phyloP scores from a whole-genome alignment of 2,888 invertebrate species.

The Leptopilina myrica region DNA sequence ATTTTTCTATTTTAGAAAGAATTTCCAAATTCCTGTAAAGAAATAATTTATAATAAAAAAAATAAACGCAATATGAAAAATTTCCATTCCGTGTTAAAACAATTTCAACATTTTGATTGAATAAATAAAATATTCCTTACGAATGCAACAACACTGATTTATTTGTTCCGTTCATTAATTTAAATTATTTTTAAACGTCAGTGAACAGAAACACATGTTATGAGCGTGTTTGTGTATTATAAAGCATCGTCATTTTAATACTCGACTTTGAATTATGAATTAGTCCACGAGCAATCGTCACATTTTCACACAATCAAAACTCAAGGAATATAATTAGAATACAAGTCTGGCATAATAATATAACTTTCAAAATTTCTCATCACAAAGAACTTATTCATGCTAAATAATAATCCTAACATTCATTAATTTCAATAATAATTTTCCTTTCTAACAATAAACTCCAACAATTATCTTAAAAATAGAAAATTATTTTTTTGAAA shows the following conservation, averaged over 20 bases:
- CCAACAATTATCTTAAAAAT: no score
- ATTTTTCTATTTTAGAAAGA: no score
- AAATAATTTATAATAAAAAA: no score
- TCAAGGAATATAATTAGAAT: slow-evolving; percentile 35
- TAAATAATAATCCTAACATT: neutral
- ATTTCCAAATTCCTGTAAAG: no score
- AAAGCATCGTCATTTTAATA: slow-evolving; percentile 24
- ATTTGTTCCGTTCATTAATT: neutral
- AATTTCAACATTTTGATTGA: neutral
- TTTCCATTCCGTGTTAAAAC: no score
- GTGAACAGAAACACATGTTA: neutral
- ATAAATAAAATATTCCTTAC: neutral
- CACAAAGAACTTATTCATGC: slow-evolving; percentile 29
- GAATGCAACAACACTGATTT: slow-evolving; percentile 1
- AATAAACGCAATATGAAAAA: no score
- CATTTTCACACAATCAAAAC: slow-evolving; percentile 31
- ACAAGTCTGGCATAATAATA: slow-evolving; percentile 16
- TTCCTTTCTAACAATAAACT: neutral
- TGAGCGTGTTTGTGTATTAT: neutral
- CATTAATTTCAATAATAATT: slow-evolving; percentile 4
- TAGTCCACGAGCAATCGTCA: slow-evolving; percentile 22
- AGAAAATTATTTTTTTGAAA: no score
- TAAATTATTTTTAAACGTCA: slow-evolving; percentile 3
- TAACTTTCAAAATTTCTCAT: neutral
- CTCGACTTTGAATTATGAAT: slow-evolving; percentile 37